phyloP scores from a whole-genome alignment of 2,113 vertebrate species.

The Desmodus rotundus region DNA sequence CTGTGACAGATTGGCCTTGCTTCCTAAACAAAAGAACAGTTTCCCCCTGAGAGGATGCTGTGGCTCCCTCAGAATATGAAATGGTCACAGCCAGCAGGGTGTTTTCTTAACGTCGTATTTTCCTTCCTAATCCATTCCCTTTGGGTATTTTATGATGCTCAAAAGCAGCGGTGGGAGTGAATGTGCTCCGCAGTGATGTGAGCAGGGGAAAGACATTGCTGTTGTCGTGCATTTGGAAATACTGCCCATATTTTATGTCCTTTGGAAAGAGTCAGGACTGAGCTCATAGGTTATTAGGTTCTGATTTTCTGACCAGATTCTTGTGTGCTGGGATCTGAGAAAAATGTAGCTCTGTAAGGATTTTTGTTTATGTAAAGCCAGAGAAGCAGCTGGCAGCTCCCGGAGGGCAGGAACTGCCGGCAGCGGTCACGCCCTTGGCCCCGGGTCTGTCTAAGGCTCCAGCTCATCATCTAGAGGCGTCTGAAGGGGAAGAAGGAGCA shows the following conservation, averaged over 20 bases:
- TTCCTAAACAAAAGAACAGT: neutral
- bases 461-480: fast-evolving
- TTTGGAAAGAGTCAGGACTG: neutral
- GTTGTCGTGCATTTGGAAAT: neutral
- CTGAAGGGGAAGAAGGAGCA: neutral
- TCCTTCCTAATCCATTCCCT: neutral
- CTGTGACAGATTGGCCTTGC: neutral
- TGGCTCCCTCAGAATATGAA: neutral
- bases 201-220: neutral
- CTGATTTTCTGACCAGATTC: slow-evolving; percentile 19
- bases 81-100: neutral
- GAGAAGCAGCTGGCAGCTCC: neutral
- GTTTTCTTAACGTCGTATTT: neutral
- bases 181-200: neutral
- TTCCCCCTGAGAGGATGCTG: neutral
- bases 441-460: neutral
- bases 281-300: neutral
- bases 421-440: fast-evolving
- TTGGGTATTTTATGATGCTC: neutral
- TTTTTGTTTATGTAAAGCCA: neutral
- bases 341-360: neutral
- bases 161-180: neutral
- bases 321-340: neutral
- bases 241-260: neutral
- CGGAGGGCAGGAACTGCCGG: neutral